Evolutionary conservation across 2,797 vertebrate species (phyloP).

Genomic region (Channa striata): DNA sequence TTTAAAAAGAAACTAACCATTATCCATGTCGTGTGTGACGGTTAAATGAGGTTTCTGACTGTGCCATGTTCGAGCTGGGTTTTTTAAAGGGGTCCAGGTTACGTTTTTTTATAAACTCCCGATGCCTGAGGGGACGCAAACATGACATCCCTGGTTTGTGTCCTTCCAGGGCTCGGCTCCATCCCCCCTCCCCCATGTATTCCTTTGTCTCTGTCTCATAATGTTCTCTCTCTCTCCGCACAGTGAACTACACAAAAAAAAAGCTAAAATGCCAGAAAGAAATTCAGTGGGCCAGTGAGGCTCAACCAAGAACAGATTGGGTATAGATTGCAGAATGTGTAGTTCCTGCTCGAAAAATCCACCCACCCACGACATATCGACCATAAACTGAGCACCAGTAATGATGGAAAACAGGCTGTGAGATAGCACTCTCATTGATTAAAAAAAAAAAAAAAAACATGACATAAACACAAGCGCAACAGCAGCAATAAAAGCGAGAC

Average conservation of each 20-base stretch:
- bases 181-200: not conserved
- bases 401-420: constrained; percentile 30
- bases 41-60: constrained; percentile 3
- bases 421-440: constrained; percentile 38
- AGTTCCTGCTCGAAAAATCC: constrained; percentile 43
- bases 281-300: constrained; percentile 14
- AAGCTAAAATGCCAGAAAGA: constrained; percentile 27
- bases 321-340: constrained; percentile 47
- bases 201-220: constrained; percentile 26
- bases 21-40: not conserved
- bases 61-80: not conserved
- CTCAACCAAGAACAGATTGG: constrained; percentile 50
- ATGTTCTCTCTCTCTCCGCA: constrained; percentile 2
- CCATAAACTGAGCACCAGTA: constrained; percentile 28
- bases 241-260: constrained; percentile 23
- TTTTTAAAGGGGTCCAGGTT: constrained; percentile 1
- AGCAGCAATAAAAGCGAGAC: constrained; percentile 5
- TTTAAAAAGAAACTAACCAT: not conserved
- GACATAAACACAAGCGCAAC: constrained; percentile 39
- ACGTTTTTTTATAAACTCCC: constrained; percentile 28
- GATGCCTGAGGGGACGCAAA: constrained; percentile 44
- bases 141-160: constrained; percentile 26
- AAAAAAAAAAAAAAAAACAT: constrained; percentile 40
- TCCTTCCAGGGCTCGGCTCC: not conserved
- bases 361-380: constrained; percentile 21